Percentiles rank a stretch among this genome's conserved stretches.
These are phyloP conservation scores for Caenorhabditis angaria DNA, from an alignment of 2,888 invertebrate genomes.

Conservation along the genomic window DNA sequence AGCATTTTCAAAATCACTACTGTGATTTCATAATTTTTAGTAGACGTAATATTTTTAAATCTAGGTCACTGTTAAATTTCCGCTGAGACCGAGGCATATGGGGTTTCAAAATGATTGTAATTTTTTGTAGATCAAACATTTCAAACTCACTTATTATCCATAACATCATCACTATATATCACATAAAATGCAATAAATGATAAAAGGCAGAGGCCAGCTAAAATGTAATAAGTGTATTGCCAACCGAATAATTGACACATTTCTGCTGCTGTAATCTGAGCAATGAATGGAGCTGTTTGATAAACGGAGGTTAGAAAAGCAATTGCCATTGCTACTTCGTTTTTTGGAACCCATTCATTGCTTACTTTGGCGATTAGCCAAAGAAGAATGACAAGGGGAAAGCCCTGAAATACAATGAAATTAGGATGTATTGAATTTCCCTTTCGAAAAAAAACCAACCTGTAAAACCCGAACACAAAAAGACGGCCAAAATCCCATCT, in stretches of 20 bases:
- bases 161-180: slow-evolving; percentile 30
- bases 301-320: slow-evolving; percentile 40
- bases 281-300: slow-evolving; percentile 39
- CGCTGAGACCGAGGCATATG: background rate
- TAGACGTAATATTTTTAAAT: background rate
- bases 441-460: too few species aligned
- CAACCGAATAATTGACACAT: slow-evolving; percentile 43
- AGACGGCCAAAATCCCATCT: slow-evolving; percentile 37
- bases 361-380: slow-evolving; percentile 46
- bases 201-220: slow-evolving; percentile 28
- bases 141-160: slow-evolving; percentile 21
- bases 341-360: slow-evolving; percentile 47
- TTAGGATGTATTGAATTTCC: slow-evolving; percentile 9
- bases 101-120: background rate
- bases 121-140: background rate
- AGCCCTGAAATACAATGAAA: slow-evolving; percentile 26
- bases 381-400: slow-evolving; percentile 41
- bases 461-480: slow-evolving; percentile 31
- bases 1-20: background rate
- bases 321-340: slow-evolving; percentile 39
- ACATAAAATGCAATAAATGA: slow-evolving; percentile 28
- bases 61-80: background rate
- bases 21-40: background rate
- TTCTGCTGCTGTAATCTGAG: slow-evolving; percentile 36
- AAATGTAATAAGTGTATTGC: slow-evolving; percentile 46